phyloP scores from a whole-genome alignment of 2,888 invertebrate species.

The Ceriagrion tenellum region DNA sequence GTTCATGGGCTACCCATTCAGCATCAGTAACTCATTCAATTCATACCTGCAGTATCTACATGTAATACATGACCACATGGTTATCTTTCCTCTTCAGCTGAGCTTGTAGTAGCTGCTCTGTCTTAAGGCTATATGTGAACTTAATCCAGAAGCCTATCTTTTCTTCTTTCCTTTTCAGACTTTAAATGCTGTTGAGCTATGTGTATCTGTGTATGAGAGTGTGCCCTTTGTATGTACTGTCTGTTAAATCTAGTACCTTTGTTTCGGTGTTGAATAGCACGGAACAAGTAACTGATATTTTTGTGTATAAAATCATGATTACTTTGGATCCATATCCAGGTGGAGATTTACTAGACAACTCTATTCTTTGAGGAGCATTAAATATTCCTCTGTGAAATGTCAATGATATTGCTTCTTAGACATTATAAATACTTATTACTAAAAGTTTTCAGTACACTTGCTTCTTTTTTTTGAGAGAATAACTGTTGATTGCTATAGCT shows the following conservation, averaged over 20 bases:
- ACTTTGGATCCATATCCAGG: constrained; percentile 64
- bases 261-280: constrained; percentile 59
- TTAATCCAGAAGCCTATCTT: constrained; percentile 63
- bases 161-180: constrained; percentile 66
- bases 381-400: not conserved
- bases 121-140: constrained; percentile 59
- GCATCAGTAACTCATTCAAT: constrained; percentile 15
- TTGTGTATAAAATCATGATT: constrained; percentile 43
- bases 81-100: constrained; percentile 52
- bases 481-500: constrained; percentile 48
- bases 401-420: constrained; percentile 53
- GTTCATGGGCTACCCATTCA: not conserved
- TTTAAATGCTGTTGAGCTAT: constrained; percentile 57
- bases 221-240: constrained; percentile 57
- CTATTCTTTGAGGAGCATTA: not conserved
- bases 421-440: constrained; percentile 28
- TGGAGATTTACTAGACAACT: constrained; percentile 42
- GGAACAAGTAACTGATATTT: constrained; percentile 61
- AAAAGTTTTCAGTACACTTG: constrained; percentile 34
- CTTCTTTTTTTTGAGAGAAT: constrained; percentile 35
- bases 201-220: constrained; percentile 54
- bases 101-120: constrained; percentile 67
- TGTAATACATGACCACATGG: constrained; percentile 50
- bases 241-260: constrained; percentile 40
- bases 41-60: constrained; percentile 34